These are phyloP conservation scores for Arvicanthis niloticus DNA, from an alignment of 2,113 vertebrate species.

Conservation along the genomic window DNA sequence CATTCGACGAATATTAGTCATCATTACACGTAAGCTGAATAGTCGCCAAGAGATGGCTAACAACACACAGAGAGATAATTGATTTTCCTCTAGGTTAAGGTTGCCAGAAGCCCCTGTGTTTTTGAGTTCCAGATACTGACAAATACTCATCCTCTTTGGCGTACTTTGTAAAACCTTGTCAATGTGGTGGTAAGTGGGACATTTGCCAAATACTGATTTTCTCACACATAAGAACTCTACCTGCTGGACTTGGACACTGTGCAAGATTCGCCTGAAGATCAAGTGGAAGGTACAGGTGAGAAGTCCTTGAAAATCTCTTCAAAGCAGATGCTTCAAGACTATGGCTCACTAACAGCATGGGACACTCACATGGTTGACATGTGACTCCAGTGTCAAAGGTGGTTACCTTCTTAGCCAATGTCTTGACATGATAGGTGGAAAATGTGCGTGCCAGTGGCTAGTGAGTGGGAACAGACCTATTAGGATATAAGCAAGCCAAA, in stretches of 20 bases:
- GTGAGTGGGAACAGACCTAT: conserved; percentile 63
- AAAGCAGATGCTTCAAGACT: conserved; percentile 66
- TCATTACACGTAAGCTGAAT: conserved; percentile 93
- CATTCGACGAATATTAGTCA: conserved; percentile 92
- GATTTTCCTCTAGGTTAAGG: neutral
- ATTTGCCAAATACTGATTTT: conserved; percentile 75
- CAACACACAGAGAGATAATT: conserved; percentile 65
- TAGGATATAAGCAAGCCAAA: conserved; percentile 45
- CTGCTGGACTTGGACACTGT: conserved; percentile 82
- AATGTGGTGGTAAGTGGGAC: conserved; percentile 71
- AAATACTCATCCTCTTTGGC: conserved; percentile 71
- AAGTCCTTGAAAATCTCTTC: conserved; percentile 73
- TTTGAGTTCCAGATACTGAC: conserved; percentile 52
- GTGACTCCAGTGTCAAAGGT: conserved; percentile 70
- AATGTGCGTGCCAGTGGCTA: conserved; percentile 16
- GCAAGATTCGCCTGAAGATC: conserved; percentile 75
- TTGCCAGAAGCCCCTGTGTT: conserved; percentile 12
- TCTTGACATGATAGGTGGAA: conserved; percentile 43
- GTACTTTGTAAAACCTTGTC: conserved; percentile 59
- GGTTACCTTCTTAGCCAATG: conserved; percentile 55
- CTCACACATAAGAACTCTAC: conserved; percentile 69
- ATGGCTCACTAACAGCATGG: conserved; percentile 57
- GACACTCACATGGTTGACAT: conserved; percentile 48
- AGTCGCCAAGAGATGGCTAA: conserved; percentile 86
- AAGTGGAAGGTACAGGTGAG: conserved; percentile 72